Evolutionary conservation across 2,113 vertebrate genomes (phyloP).

Genomic region (Larimichthys crocea): DNA sequence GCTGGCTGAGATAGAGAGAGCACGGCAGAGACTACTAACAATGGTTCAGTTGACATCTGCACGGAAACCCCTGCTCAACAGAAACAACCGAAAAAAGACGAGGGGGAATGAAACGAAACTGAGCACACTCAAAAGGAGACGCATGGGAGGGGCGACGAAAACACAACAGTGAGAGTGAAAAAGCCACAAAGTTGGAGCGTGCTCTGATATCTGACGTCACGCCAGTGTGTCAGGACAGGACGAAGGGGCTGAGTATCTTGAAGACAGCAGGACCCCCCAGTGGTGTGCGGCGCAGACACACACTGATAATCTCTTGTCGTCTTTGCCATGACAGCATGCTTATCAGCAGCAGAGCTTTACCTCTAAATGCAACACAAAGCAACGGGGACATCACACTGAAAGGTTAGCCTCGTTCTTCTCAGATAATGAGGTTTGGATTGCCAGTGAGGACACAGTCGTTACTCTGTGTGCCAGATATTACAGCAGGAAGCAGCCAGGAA

Average conservation of each 20-base stretch:
- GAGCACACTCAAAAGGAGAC: background rate
- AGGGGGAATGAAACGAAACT: background rate
- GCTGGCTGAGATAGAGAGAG: background rate
- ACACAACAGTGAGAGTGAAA: background rate
- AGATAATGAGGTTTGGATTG: constrained; percentile 35
- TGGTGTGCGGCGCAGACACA: constrained; percentile 36
- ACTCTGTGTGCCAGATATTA: constrained; percentile 37
- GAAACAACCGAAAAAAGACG: constrained; percentile 33
- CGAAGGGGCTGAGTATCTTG: constrained; percentile 55
- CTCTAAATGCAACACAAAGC: constrained; percentile 29
- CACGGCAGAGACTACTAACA: background rate
- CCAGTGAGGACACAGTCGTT: constrained; percentile 32
- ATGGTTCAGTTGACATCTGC: constrained; percentile 22
- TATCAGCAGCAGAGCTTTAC: constrained; percentile 68
- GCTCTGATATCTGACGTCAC: constrained; percentile 18
- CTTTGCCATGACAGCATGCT: constrained; percentile 58
- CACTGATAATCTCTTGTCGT: constrained; percentile 70
- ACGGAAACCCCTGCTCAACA: constrained; percentile 54
- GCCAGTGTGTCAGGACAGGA: background rate
- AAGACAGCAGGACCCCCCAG: constrained; percentile 59
- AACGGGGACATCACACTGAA: constrained; percentile 38
- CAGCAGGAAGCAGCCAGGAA: constrained; percentile 18
- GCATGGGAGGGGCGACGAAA: background rate
- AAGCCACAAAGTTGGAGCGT: constrained; percentile 1
- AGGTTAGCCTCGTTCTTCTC: constrained; percentile 44